Evolutionary conservation across 1,140 invertebrate species (phyloP), one percentile per base, ranked within the genome.

Genomic region (Polypedilum vanderplanki): DNA sequence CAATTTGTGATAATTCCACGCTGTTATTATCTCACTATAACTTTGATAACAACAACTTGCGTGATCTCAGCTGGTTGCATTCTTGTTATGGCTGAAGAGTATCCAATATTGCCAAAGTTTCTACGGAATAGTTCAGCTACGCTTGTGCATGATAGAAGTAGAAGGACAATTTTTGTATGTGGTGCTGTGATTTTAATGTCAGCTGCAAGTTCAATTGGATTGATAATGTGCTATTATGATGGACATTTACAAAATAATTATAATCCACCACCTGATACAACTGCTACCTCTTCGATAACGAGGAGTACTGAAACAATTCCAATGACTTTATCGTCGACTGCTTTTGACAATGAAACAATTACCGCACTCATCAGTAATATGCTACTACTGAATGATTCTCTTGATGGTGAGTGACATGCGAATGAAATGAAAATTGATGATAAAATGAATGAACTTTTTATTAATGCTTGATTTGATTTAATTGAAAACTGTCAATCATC

Each of bases 41-140:
- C 87, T 46, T 79, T 93, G 12, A 76, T 86, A 0, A 80, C 86
- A 8, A 89, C 91, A 75, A 91, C 92, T 0, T 75, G 91, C 0
- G 80, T 91, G 3, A 83, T 94, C 41, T 86, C 87, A 15, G 82
- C 86, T 0, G 90, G 89, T 4, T 89, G 91, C 57, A 81, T 92
- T 8, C 80, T 94, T 12, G 92, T 94, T 9, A 93, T 96, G 92
- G 91, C 92, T 1, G 93, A 94, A 79, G 93, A 95, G 81, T 93
- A 41, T 73, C 73, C 41, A 82, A 85, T 87, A 33, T 80, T 91
- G 1, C 88, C 90, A 1, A 83, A 83, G 17, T 85, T 83, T 65
- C 81, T 95, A 1, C 88, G 90, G 73, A 85, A 86, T n/a, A 87
- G 90, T 17, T 94, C 93, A 0, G 89, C 88, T 0, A 87, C 88